Percentiles rank a stretch among this genome's conserved stretches.
phyloP scores from a whole-genome alignment of 2,113 vertebrate species.

The Platysteira castanea region DNA sequence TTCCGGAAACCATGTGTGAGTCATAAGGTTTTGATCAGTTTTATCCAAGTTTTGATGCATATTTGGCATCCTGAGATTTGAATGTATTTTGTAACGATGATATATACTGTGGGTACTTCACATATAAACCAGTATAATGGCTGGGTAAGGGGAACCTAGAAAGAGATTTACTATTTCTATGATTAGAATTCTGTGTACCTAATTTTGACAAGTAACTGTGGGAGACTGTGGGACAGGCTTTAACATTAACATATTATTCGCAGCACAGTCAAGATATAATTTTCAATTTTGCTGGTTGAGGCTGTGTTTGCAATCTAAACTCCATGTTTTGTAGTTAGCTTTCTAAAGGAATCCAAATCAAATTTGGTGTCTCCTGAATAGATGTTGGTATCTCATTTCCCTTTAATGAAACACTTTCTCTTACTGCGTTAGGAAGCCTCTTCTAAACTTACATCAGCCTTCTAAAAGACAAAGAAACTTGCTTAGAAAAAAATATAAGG shows the following conservation, averaged over 20 bases:
- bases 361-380: not conserved
- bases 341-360: not conserved
- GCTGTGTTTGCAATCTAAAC: not conserved
- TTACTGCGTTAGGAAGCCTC: not conserved
- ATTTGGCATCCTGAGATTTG: not conserved
- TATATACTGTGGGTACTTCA: not conserved
- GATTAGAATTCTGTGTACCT: not conserved
- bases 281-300: not conserved
- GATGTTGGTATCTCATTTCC: not conserved
- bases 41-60: not conserved
- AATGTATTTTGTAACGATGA: not conserved
- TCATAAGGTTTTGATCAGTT: not conserved
- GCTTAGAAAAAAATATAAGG: not conserved
- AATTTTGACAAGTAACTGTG: not conserved
- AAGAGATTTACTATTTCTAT: not conserved
- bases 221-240: not conserved
- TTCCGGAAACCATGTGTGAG: not conserved
- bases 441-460: not conserved
- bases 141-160: accelerated
- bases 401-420: not conserved
- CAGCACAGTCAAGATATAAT: not conserved
- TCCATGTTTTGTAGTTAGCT: not conserved
- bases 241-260: not conserved
- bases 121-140: not conserved
- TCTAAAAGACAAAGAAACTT: not conserved